phyloP scores from a whole-genome alignment of 2,888 invertebrate species.

The Agrochola circellaris region DNA sequence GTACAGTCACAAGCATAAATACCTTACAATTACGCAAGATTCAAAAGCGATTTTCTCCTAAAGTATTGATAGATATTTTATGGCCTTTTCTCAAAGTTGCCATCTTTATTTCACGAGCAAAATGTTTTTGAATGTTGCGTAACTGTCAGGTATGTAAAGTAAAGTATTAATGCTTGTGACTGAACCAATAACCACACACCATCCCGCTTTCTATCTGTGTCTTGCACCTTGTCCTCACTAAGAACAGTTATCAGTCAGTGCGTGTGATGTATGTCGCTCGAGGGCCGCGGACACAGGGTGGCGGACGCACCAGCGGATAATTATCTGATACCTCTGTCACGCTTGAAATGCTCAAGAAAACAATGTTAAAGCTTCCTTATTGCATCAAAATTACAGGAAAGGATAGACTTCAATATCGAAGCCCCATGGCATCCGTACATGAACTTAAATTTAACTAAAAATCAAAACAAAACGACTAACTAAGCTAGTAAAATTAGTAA shows the following conservation, averaged over 20 bases:
- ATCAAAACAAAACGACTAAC: neutral
- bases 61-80: too few species aligned
- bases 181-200: neutral
- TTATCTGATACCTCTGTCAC: constrained; percentile 72
- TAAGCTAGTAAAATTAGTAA: neutral
- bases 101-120: too few species aligned
- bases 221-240: constrained; percentile 68
- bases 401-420: neutral
- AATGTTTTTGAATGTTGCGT: too few species aligned
- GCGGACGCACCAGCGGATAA: constrained; percentile 65
- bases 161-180: too few species aligned
- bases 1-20: too few species aligned
- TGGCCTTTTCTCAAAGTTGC: too few species aligned
- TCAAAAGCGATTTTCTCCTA: too few species aligned
- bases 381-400: neutral
- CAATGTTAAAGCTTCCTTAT: neutral
- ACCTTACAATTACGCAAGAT: too few species aligned
- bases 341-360: constrained; percentile 19
- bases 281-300: constrained; percentile 47
- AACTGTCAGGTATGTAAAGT: too few species aligned
- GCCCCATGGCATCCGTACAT: neutral
- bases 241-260: constrained; percentile 86
- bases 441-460: neutral
- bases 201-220: constrained; percentile 34
- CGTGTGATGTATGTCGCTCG: constrained; percentile 80